phyloP scores from a whole-genome alignment of 2,888 invertebrate genomes.

The Cancer borealis region DNA sequence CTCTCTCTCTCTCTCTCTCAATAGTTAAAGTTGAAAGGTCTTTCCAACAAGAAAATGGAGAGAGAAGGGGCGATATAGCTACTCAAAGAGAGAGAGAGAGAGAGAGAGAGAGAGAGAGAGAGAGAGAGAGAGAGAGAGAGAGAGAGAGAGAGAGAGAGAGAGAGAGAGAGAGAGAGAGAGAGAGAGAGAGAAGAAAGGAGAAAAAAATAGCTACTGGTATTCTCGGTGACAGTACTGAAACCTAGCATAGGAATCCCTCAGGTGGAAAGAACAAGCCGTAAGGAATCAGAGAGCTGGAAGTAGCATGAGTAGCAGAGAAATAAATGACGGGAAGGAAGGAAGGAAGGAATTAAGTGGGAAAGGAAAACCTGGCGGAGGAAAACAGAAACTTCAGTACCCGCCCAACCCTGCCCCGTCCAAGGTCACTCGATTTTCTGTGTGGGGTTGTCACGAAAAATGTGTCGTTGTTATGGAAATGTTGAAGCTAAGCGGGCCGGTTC shows the following conservation, averaged over 20 bases:
- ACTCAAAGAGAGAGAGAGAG: too few species aligned
- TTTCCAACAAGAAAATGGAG: neutral
- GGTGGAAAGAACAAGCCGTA: too few species aligned
- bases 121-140: too few species aligned
- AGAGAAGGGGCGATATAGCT: neutral
- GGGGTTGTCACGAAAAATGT: slow-evolving; percentile 39
- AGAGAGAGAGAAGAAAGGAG: neutral
- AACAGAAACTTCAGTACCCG: neutral
- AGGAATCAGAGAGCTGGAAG: too few species aligned
- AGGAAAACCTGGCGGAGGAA: too few species aligned
- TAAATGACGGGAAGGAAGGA: neutral
- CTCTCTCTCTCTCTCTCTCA: neutral
- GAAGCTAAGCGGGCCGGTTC: neutral
- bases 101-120: too few species aligned
- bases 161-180: slow-evolving; percentile 62
- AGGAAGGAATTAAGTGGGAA: too few species aligned
- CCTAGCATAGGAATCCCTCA: too few species aligned
- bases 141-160: slow-evolving; percentile 57
- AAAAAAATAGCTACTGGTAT: too few species aligned
- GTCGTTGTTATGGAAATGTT: slow-evolving; percentile 35
- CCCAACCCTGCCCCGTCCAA: neutral
- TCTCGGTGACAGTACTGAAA: too few species aligned
- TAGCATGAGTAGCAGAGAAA: too few species aligned
- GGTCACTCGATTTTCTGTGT: slow-evolving; percentile 30
- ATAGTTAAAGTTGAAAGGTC: neutral